Conservation (phyloP, 2,797 vertebrate species). For the Onychomys torridus region DNA sequence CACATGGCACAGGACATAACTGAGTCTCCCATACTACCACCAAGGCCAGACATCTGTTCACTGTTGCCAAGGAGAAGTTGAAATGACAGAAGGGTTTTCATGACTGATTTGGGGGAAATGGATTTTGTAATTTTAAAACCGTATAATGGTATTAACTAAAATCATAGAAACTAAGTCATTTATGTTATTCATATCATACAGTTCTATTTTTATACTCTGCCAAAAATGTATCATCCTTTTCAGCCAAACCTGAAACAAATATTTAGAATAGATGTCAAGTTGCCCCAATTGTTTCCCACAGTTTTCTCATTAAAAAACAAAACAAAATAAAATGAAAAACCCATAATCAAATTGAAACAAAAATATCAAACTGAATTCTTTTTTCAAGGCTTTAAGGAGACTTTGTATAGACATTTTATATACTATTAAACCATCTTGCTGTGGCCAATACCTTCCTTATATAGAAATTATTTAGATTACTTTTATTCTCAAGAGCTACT, state of each 20-base stretch:
- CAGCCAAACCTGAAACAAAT: background rate
- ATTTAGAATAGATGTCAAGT: background rate
- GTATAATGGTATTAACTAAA: background rate
- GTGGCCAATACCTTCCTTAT: background rate
- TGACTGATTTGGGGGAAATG: background rate
- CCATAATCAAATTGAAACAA: background rate
- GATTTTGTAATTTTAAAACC: background rate
- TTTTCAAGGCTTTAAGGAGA: slow-evolving; percentile 11
- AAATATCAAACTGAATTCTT: slow-evolving; percentile 11
- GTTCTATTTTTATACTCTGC: background rate
- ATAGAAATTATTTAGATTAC: background rate
- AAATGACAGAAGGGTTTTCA: background rate
- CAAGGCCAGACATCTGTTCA: background rate
- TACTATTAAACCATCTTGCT: background rate
- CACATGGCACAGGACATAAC: background rate
- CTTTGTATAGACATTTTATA: background rate
- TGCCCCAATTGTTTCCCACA: background rate
- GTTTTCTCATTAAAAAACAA: slow-evolving; percentile 1
- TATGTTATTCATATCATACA: background rate
- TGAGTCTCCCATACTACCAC: background rate
- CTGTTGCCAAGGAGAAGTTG: background rate
- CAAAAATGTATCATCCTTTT: background rate
- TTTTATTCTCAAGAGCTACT: background rate
- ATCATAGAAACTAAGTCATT: background rate
- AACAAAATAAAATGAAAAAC: background rate